phyloP scores from a whole-genome alignment of 2,797 vertebrate genomes.

The Sebastes dallii region DNA sequence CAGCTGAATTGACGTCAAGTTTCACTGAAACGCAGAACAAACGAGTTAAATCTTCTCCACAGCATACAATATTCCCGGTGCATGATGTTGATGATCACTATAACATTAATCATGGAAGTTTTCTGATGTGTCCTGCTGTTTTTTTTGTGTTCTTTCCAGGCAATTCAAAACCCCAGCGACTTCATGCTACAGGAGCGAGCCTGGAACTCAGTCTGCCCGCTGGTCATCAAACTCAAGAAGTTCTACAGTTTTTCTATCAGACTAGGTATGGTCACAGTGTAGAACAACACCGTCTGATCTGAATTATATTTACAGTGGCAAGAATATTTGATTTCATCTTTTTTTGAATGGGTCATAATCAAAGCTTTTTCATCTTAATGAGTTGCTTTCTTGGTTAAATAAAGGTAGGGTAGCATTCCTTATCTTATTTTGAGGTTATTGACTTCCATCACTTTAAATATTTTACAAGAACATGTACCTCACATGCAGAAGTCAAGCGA shows the following conservation, averaged over 20 bases:
- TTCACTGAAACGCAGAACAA: not conserved
- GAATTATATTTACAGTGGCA: not conserved
- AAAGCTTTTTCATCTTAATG: not conserved
- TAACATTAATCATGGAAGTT: not conserved
- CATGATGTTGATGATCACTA: not conserved
- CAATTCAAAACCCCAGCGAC: constrained; percentile 96
- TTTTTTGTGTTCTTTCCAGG: constrained; percentile 76
- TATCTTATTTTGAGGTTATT: not conserved
- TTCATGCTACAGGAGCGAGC: constrained; percentile 93
- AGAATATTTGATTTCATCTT: too few relatives aligned
- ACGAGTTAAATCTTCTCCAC: not conserved
- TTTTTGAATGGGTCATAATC: not conserved
- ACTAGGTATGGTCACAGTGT: constrained; percentile 81
- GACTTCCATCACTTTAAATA: not conserved
- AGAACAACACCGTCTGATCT: too few relatives aligned
- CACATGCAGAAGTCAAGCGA: not conserved
- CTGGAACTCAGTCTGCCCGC: constrained; percentile 96
- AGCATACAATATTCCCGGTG: not conserved
- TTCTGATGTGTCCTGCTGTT: not conserved
- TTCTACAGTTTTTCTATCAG: constrained; percentile 97
- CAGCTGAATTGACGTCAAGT: not conserved
- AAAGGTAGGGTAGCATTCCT: not conserved
- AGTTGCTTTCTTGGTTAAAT: not conserved
- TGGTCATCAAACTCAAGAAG: constrained; percentile 95
- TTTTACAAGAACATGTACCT: not conserved